Percentiles rank a stretch among this genome's conserved stretches.
These are phyloP conservation scores for Sciaenops ocellatus DNA, from an alignment of 2,797 vertebrate species.

Conservation along the genomic window DNA sequence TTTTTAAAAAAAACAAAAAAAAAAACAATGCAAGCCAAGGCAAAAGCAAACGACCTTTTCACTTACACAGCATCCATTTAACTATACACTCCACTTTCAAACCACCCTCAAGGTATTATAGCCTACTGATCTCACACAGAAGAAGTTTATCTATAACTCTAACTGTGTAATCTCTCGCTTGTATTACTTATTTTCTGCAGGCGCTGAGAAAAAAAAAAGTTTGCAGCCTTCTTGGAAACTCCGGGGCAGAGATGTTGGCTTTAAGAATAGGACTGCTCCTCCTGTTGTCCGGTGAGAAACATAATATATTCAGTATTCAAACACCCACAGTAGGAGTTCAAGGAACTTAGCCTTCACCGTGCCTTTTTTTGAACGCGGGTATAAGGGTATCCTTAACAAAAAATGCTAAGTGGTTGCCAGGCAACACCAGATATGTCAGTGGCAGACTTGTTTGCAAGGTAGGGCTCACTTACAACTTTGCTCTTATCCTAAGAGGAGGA, in stretches of 20 bases:
- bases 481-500: constrained; percentile 46
- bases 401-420: constrained; percentile 74
- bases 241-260: constrained; percentile 33
- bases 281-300: constrained; percentile 44
- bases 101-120: constrained; percentile 26
- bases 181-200: constrained; percentile 27
- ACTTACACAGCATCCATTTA: constrained; percentile 25
- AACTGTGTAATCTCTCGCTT: constrained; percentile 31
- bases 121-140: constrained; percentile 48
- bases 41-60: constrained; percentile 28
- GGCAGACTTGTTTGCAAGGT: constrained; percentile 52
- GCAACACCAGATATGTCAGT: constrained; percentile 72
- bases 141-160: constrained; percentile 31
- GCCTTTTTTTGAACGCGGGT: constrained; percentile 42
- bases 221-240: constrained; percentile 28
- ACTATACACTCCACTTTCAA: constrained; percentile 19
- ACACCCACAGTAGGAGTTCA: constrained; percentile 70
- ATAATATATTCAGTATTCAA: constrained; percentile 60
- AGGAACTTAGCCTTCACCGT: constrained; percentile 64
- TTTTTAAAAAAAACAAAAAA: neutral
- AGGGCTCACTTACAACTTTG: constrained; percentile 53
- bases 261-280: constrained; percentile 20
- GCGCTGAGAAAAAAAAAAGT: constrained; percentile 24
- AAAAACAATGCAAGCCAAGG: constrained; percentile 5
- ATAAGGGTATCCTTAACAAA: constrained; percentile 65